Evolutionary conservation across 2,113 vertebrate species (phyloP), one percentile per base, ranked within the genome.

Genomic region (Casuarius casuarius): DNA sequence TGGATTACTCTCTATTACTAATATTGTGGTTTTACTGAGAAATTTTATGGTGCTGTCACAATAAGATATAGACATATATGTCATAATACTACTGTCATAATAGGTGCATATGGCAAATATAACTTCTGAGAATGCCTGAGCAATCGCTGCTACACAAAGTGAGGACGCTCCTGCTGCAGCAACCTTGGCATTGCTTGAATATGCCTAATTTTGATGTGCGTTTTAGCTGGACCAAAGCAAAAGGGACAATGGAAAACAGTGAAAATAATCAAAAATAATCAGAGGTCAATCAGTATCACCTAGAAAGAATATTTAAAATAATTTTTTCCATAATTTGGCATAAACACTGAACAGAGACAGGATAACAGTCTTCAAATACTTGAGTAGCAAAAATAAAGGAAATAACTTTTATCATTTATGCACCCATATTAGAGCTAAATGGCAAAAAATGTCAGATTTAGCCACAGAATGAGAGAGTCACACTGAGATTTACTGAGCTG

Each of bases 271-370:
- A 9, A 81, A 28, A 61, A 44, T 11, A 31, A 35, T 18, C 6
- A 10, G 28, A 31, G 12, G 51, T 21, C 22, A 61, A 38, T 13
- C 13, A 40, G 38, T 26, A 48, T 11, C 28, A 40, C 10, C 15
- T n/a, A 8, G 0, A 1, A 54, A 56, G 48, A 84, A n/a, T 21
- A 21, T 4, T 54, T 21, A 9, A 23, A 4, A 3, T 10, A 28
- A 48, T 49, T 61, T 46, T 78, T 40, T 26, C 23, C n/a, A 9
- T 59, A 25, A 44, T 58, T 51, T 58, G 18, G 31, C 28, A n/a
- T 18, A 56, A 72, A 73, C 33, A 12, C 33, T 70, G 40, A 56
- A 28, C 22, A 40, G 46, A 72, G 26, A 29, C 28, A 20, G 7
- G 18, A 40, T 5, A 31, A 26, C 25, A 65, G 20, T 20, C 25